A percentile compares a stretch with the other conserved stretches of the same genome.
These are phyloP conservation scores for Watsonalla binaria DNA, from an alignment of 2,888 invertebrate species.

Conservation along the genomic window DNA sequence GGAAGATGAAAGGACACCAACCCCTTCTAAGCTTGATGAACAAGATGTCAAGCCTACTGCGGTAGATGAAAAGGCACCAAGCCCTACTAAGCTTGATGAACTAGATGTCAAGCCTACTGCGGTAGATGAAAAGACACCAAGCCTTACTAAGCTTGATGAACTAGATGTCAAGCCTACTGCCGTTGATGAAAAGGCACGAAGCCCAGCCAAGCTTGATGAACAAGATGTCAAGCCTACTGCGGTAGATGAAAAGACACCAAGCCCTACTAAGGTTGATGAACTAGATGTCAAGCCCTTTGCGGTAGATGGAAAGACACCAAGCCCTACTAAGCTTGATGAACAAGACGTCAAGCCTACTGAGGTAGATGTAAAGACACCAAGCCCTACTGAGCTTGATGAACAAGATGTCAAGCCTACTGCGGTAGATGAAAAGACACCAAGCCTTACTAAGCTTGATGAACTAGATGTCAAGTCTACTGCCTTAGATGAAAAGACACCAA, in stretches of 20 bases:
- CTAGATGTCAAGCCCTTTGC: background rate
- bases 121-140: background rate
- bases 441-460: background rate
- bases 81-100: background rate
- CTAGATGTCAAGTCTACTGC: background rate
- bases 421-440: constrained; percentile 4
- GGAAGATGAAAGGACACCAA: constrained; percentile 3
- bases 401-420: background rate
- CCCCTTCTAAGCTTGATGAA: constrained; percentile 3
- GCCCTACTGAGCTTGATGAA: constrained; percentile 1
- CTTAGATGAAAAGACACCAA: background rate
- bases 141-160: background rate
- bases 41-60: background rate
- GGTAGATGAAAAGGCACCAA: background rate
- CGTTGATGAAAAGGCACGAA: too few relatives aligned
- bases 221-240: background rate
- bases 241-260: constrained; percentile 11
- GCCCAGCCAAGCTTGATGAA: too few relatives aligned
- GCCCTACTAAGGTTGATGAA: constrained; percentile 1
- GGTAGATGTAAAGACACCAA: constrained; percentile 1
- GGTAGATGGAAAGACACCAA: constrained; percentile 9
- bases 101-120: constrained; percentile 1
- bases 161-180: too few relatives aligned
- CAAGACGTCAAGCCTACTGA: constrained; percentile 1
- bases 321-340: background rate